Evolutionary conservation across 2,888 invertebrate genomes (phyloP).

Genomic region (Chrysodeixis includens): DNA sequence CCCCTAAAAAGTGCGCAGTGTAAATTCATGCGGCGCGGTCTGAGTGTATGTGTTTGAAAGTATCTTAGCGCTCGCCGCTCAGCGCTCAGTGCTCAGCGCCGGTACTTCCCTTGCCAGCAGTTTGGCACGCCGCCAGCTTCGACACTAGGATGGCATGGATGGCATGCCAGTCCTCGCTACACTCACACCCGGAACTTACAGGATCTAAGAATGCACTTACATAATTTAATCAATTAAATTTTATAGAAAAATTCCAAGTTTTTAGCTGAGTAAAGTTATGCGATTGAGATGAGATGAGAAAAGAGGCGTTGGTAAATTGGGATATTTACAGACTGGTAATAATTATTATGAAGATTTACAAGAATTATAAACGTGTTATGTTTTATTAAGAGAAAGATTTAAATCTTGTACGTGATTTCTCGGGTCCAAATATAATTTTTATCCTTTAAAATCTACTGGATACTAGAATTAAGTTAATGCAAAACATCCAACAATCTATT

Average conservation of each 20-base stretch:
- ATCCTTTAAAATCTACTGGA: too few relatives aligned
- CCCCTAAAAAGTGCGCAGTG: slow-evolving; percentile 3
- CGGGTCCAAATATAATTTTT: too few relatives aligned
- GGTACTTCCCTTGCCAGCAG: neutral
- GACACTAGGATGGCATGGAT: neutral
- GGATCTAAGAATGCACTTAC: neutral
- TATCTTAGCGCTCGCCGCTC: slow-evolving; percentile 3
- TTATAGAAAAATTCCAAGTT: neutral
- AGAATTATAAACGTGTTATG: too few relatives aligned
- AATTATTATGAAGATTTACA: too few relatives aligned
- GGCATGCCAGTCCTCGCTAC: neutral
- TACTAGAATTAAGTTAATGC: too few relatives aligned
- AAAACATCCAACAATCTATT: too few relatives aligned
- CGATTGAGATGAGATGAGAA: too few relatives aligned
- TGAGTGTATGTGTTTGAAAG: slow-evolving; percentile 12
- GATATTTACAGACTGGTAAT: too few relatives aligned
- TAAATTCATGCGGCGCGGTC: slow-evolving; percentile 2
- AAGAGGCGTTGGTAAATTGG: too few relatives aligned
- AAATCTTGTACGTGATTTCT: too few relatives aligned
- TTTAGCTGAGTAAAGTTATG: too few relatives aligned
- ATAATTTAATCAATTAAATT: neutral
- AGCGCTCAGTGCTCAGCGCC: neutral
- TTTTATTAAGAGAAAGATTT: too few relatives aligned
- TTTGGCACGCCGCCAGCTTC: neutral
- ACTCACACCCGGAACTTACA: neutral